phyloP scores from a whole-genome alignment of 2,797 vertebrate species.

The Coracias cyanogaster region DNA sequence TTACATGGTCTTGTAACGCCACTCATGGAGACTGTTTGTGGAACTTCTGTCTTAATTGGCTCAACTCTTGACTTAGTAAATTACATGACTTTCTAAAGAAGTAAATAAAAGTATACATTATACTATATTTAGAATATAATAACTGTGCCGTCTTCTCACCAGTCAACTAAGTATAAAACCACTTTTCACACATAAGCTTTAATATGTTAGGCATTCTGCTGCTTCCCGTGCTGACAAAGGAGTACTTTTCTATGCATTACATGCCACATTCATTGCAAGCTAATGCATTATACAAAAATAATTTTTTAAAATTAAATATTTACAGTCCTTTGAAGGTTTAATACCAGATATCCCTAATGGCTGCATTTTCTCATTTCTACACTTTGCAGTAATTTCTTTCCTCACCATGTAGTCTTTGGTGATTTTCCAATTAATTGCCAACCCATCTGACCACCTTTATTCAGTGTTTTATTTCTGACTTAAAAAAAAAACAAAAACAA shows the following conservation, averaged over 20 bases:
- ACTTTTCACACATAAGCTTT: neutral
- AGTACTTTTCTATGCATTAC: neutral
- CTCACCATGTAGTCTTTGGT: conserved; percentile 46
- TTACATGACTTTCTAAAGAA: neutral
- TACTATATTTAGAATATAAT: neutral
- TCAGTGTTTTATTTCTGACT: conserved; percentile 30
- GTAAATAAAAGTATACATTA: neutral
- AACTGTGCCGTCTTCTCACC: neutral
- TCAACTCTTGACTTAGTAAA: neutral
- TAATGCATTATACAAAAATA: conserved; percentile 35
- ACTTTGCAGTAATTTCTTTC: conserved; percentile 40
- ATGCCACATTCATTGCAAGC: neutral
- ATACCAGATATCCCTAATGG: conserved; percentile 40
- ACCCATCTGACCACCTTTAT: conserved; percentile 27
- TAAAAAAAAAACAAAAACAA: neutral
- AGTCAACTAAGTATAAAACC: neutral
- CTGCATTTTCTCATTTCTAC: conserved; percentile 34
- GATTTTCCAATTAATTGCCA: conserved; percentile 60
- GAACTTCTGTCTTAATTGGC: neutral
- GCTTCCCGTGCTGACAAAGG: neutral
- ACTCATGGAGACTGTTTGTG: neutral
- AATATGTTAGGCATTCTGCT: neutral
- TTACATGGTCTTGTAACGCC: neutral
- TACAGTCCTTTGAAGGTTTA: conserved; percentile 45
- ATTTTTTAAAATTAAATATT: conserved; percentile 21